Conservation (phyloP, 2,888 invertebrate genomes). For the Meteorus colon region DNA sequence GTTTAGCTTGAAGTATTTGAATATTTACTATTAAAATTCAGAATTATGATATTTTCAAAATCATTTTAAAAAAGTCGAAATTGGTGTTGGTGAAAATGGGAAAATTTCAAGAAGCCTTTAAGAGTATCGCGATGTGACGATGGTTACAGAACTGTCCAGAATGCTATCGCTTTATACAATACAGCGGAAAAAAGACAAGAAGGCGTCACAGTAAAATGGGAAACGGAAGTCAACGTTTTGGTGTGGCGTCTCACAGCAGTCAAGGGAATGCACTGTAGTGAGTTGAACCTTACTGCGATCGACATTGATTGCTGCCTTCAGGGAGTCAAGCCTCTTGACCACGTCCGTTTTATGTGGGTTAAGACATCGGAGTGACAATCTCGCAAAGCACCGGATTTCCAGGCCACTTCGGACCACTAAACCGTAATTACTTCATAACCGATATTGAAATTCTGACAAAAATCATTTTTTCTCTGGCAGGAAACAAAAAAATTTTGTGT, state of each 20-base stretch:
- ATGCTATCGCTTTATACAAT: slow-evolving; percentile 16
- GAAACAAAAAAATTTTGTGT: too few relatives aligned
- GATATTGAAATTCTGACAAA: slow-evolving; percentile 9
- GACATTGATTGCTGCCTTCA: slow-evolving; percentile 42
- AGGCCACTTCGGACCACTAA: slow-evolving; percentile 35
- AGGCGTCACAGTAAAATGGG: slow-evolving; percentile 15
- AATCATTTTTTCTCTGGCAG: background rate
- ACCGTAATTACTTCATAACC: slow-evolving; percentile 30
- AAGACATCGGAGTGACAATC: slow-evolving; percentile 23
- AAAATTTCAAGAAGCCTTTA: too few relatives aligned
- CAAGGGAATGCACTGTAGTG: slow-evolving; percentile 24
- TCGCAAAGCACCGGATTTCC: slow-evolving; percentile 14
- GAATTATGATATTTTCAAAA: too few relatives aligned
- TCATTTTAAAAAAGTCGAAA: too few relatives aligned
- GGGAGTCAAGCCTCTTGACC: slow-evolving; percentile 23
- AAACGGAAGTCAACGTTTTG: slow-evolving; percentile 28
- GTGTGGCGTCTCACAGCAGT: slow-evolving; percentile 9
- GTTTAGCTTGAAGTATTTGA: too few relatives aligned
- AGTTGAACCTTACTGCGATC: slow-evolving; percentile 14
- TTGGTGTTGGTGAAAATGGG: too few relatives aligned
- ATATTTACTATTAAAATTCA: too few relatives aligned
- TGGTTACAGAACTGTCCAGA: slow-evolving; percentile 17
- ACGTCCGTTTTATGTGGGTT: slow-evolving; percentile 38
- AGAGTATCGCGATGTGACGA: background rate
- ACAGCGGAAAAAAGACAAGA: slow-evolving; percentile 39